Evolutionary conservation across 1,140 invertebrate genomes (phyloP).

Genomic region (Drosophila sucinea): DNA sequence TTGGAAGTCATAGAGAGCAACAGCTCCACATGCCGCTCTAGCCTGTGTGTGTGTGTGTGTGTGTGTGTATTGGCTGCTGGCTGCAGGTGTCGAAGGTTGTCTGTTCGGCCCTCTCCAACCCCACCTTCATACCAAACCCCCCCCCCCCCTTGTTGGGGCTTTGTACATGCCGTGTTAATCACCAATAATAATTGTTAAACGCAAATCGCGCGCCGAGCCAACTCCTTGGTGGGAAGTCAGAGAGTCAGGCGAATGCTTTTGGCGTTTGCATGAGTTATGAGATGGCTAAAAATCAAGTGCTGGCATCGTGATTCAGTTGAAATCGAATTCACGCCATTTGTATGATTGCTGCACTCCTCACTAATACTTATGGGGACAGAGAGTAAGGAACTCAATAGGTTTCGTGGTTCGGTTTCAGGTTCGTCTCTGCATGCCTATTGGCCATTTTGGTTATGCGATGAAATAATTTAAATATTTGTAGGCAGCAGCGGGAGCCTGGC

Average conservation of each 20-base stretch:
- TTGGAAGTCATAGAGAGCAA: constrained; percentile 46
- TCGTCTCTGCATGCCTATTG: constrained; percentile 61
- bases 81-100: constrained; percentile 80
- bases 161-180: constrained; percentile 80
- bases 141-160: constrained; percentile 23
- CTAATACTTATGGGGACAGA: background rate
- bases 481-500: constrained; percentile 56
- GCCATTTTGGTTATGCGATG: constrained; percentile 78
- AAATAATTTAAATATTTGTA: constrained; percentile 81
- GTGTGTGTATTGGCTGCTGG: constrained; percentile 10
- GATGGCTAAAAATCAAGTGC: background rate
- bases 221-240: constrained; percentile 26
- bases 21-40: constrained; percentile 58
- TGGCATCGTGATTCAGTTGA: constrained; percentile 1
- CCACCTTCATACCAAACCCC: background rate
- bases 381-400: constrained; percentile 37
- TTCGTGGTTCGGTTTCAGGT: constrained; percentile 9
- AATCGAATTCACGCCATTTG: background rate
- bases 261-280: constrained; percentile 74
- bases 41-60: background rate
- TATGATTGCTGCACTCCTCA: background rate
- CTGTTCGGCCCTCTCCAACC: constrained; percentile 25
- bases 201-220: constrained; percentile 60
- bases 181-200: constrained; percentile 82
- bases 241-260: constrained; percentile 44